These are phyloP conservation scores for Tanytarsus gracilentus DNA, from an alignment of 2,888 invertebrate species.

Conservation along the genomic window DNA sequence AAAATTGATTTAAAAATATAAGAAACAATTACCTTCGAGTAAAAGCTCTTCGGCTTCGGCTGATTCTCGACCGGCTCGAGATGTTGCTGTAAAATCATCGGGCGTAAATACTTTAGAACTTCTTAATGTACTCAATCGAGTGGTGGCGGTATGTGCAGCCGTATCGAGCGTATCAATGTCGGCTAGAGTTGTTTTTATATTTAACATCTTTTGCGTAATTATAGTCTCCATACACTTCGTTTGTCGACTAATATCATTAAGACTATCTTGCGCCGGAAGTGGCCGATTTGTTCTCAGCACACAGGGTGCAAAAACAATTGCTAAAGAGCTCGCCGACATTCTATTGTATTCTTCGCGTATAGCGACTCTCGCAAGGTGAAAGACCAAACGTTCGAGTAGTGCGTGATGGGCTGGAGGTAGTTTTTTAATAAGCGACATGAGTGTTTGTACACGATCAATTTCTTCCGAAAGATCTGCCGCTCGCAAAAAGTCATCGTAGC, in stretches of 20 bases:
- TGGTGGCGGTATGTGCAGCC: slow-evolving; percentile 76
- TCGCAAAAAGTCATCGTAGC: slow-evolving; percentile 88
- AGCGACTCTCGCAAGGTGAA: slow-evolving; percentile 84
- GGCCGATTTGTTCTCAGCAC: slow-evolving; percentile 78
- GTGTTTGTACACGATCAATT: slow-evolving; percentile 70
- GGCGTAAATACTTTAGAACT: slow-evolving; percentile 60
- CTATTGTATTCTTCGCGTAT: slow-evolving; percentile 77
- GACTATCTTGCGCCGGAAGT: slow-evolving; percentile 83
- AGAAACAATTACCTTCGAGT: too few relatives aligned
- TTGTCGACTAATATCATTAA: slow-evolving; percentile 82
- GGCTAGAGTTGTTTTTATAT: slow-evolving; percentile 74
- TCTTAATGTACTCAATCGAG: slow-evolving; percentile 66
- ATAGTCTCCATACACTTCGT: slow-evolving; percentile 86
- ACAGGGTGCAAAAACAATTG: slow-evolving; percentile 92
- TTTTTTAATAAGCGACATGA: slow-evolving; percentile 80
- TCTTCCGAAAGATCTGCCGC: slow-evolving; percentile 77
- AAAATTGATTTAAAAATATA: too few relatives aligned
- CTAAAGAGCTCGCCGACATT: slow-evolving; percentile 85
- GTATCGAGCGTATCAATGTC: slow-evolving; percentile 86
- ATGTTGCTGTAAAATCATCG: slow-evolving; percentile 36
- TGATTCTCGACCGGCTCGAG: slow-evolving; percentile 31
- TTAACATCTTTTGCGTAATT: slow-evolving; percentile 72
- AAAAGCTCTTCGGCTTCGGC: slow-evolving; percentile 63
- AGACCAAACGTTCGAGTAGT: slow-evolving; percentile 83
- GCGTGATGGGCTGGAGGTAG: slow-evolving; percentile 83